Conservation (phyloP, 2,888 invertebrate species). For the Machimus atricapillus region DNA sequence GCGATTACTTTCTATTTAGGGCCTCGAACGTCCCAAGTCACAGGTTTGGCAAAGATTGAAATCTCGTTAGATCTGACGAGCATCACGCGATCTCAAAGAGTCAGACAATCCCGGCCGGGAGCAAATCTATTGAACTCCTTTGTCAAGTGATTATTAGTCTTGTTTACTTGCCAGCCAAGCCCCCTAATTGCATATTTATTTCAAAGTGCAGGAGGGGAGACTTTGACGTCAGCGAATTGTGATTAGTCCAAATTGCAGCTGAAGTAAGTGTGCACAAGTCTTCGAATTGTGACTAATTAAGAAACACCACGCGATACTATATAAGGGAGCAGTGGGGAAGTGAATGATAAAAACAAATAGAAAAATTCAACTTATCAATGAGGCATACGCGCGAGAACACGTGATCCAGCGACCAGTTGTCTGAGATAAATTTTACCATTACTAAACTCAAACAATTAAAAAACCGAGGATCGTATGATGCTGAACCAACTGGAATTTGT, state of each 20-base stretch:
- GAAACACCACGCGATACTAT: neutral
- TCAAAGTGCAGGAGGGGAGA: neutral
- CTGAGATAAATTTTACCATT: neutral
- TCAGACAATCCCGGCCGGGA: neutral
- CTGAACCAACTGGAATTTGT: neutral
- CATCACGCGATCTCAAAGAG: neutral
- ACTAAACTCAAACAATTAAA: slow-evolving; percentile 1
- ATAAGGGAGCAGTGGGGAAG: neutral
- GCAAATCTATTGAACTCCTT: slow-evolving; percentile 9
- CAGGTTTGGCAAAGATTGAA: neutral
- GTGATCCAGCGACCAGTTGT: neutral
- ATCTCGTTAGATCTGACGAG: neutral
- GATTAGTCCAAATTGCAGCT: slow-evolving; percentile 7
- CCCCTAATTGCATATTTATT: slow-evolving; percentile 25
- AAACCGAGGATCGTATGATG: neutral
- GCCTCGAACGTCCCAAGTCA: neutral
- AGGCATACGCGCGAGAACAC: neutral
- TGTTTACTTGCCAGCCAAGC: slow-evolving; percentile 1
- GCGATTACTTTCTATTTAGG: neutral
- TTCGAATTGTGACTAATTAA: slow-evolving; percentile 18
- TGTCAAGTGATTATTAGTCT: neutral
- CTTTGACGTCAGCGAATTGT: neutral
- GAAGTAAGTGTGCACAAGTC: neutral
- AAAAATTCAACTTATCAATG: slow-evolving; percentile 22
- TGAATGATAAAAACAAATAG: neutral